phyloP scores from a whole-genome alignment of 1,140 invertebrate species.

The Drosophila arizonae region DNA sequence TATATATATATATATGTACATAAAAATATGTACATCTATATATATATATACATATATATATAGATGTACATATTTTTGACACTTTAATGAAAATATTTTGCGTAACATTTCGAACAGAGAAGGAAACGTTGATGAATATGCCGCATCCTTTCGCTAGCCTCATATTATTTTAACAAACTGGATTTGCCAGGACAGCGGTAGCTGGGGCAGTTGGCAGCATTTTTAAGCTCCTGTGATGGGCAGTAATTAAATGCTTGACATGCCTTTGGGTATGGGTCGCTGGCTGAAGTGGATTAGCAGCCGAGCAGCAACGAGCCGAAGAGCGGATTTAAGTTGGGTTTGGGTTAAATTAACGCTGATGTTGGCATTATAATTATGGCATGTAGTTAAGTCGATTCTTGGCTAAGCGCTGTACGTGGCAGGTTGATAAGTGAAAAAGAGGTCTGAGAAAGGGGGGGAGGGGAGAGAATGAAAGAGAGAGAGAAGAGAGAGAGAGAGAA shows the following conservation, averaged over 20 bases:
- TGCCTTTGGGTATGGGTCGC: conserved; percentile 59
- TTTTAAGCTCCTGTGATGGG: conserved; percentile 75
- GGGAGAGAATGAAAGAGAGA: neutral
- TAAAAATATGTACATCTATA: conserved; percentile 25
- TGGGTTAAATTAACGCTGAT: conserved; percentile 63
- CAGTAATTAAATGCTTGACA: conserved; percentile 81
- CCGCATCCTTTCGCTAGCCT: conserved; percentile 59
- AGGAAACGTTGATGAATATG: conserved; percentile 60
- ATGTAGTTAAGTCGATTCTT: conserved; percentile 62
- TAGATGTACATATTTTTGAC: conserved; percentile 64
- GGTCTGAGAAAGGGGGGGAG: neutral
- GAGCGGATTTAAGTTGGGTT: conserved; percentile 26
- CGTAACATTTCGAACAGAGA: conserved; percentile 53
- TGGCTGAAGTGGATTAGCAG: conserved; percentile 54
- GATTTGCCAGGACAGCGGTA: conserved; percentile 43
- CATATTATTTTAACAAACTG: conserved; percentile 79
- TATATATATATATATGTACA: conserved; percentile 49
- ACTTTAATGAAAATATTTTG: conserved; percentile 78
- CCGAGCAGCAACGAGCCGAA: conserved; percentile 17
- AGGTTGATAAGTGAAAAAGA: conserved; percentile 33
- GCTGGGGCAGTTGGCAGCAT: conserved; percentile 12
- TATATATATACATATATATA: conserved; percentile 43
- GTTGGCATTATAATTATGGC: conserved; percentile 77
- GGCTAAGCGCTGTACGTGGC: conserved; percentile 28
- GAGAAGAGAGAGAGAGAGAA: neutral